phyloP scores from a whole-genome alignment of 1,140 invertebrate genomes.

The Plodia interpunctella region DNA sequence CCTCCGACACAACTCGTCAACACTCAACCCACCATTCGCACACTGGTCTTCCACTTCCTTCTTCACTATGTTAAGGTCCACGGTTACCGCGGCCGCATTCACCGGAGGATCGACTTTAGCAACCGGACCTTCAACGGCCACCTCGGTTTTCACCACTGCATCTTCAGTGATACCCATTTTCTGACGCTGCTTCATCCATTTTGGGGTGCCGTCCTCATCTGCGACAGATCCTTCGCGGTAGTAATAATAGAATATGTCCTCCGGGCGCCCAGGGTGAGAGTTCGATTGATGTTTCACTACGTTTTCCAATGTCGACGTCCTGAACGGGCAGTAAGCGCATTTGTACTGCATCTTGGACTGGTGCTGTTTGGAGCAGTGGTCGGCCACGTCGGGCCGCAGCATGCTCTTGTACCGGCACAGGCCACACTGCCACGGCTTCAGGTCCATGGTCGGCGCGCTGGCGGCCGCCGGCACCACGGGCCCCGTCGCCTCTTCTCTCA shows the following conservation, averaged over 20 bases:
- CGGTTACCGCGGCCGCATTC: background rate
- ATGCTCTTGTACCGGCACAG: constrained; percentile 80
- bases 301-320: constrained; percentile 75
- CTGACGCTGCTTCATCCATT: constrained; percentile 50
- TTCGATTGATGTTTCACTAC: constrained; percentile 77
- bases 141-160: constrained; percentile 41
- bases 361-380: constrained; percentile 78
- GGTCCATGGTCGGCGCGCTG: constrained; percentile 61
- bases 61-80: constrained; percentile 54
- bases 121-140: background rate
- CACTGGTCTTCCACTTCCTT: constrained; percentile 28
- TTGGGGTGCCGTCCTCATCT: constrained; percentile 44
- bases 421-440: constrained; percentile 84
- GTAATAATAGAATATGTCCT: constrained; percentile 58
- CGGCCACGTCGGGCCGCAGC: constrained; percentile 78
- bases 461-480: constrained; percentile 21
- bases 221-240: constrained; percentile 55
- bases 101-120: background rate
- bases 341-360: constrained; percentile 82
- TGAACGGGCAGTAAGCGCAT: constrained; percentile 80
- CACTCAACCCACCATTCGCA: constrained; percentile 13
- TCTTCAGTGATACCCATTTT: constrained; percentile 20
- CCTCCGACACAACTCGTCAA: constrained; percentile 39
- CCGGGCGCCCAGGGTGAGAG: constrained; percentile 38
- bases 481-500: constrained; percentile 72